These are phyloP conservation scores for Indicator maculatus DNA, from an alignment of 2,113 vertebrate species.

Conservation along the genomic window DNA sequence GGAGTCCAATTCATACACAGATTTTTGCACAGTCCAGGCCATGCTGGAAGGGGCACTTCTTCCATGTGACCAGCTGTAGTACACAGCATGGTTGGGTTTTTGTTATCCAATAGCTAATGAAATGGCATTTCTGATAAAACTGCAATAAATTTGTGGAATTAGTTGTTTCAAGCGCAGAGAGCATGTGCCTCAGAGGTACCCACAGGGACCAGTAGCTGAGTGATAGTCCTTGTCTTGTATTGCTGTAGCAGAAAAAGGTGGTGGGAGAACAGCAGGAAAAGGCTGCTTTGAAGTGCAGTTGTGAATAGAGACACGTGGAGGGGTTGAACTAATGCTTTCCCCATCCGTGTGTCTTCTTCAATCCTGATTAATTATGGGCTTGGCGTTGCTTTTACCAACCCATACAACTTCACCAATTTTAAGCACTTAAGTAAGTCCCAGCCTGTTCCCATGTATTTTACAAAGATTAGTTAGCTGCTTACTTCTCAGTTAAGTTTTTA, in stretches of 20 bases:
- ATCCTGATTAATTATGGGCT: not conserved
- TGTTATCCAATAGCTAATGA: not conserved
- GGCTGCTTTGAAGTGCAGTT: not conserved
- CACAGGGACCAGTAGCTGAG: not conserved
- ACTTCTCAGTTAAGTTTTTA: not conserved
- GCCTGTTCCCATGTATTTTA: not conserved
- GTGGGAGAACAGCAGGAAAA: not conserved
- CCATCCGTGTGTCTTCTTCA: rapidly evolving
- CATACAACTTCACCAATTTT: not conserved
- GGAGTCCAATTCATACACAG: not conserved
- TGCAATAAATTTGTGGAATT: not conserved
- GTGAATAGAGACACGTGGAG: not conserved
- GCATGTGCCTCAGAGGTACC: not conserved
- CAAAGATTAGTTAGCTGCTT: not conserved
- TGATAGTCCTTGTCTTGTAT: not conserved
- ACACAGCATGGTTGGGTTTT: not conserved
- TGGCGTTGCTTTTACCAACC: not conserved
- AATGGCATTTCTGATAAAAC: conserved; percentile 38
- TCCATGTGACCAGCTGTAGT: rapidly evolving
- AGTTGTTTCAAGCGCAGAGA: not conserved
- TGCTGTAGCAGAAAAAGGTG: not conserved
- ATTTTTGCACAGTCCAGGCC: not conserved
- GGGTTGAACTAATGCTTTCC: not conserved
- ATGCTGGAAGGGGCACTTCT: not conserved
- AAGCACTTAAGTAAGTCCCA: not conserved